Evolutionary conservation across 2,888 invertebrate species (phyloP).

Genomic region (Mimachlamys varia): DNA sequence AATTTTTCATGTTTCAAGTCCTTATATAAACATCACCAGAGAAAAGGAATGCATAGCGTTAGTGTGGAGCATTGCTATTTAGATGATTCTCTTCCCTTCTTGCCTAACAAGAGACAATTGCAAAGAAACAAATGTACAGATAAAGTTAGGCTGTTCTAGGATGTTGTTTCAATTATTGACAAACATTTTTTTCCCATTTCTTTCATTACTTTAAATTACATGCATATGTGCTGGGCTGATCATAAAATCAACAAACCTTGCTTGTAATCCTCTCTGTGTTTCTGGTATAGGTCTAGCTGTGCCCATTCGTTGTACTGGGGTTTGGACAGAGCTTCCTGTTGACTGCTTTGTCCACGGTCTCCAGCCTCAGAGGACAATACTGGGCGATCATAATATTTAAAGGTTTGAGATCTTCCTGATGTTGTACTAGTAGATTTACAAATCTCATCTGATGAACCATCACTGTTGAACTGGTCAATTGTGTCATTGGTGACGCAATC

Average conservation of each 20-base stretch:
- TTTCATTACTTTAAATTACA: no score
- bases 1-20: not conserved
- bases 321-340: not conserved
- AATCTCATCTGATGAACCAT: slow-evolving; percentile 12
- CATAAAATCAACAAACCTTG: not conserved
- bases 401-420: slow-evolving; percentile 33
- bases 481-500: not conserved
- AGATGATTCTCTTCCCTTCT: not conserved
- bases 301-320: slow-evolving; percentile 58
- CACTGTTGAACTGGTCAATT: slow-evolving; percentile 2
- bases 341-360: not conserved
- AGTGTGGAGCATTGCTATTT: no score
- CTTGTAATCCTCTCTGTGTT: slow-evolving; percentile 78
- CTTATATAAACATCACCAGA: not conserved
- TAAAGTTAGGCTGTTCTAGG: not conserved
- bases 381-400: not conserved
- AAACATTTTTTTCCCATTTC: no score
- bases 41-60: no score
- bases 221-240: no score
- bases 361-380: not conserved
- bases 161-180: not conserved
- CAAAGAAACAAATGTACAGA: not conserved
- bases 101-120: not conserved
- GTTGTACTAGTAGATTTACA: not conserved
- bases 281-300: slow-evolving; percentile 64